Evolutionary conservation across 2,113 vertebrate genomes (phyloP), one percentile per base, ranked within the genome.

Genomic region (Osmerus mordax): DNA sequence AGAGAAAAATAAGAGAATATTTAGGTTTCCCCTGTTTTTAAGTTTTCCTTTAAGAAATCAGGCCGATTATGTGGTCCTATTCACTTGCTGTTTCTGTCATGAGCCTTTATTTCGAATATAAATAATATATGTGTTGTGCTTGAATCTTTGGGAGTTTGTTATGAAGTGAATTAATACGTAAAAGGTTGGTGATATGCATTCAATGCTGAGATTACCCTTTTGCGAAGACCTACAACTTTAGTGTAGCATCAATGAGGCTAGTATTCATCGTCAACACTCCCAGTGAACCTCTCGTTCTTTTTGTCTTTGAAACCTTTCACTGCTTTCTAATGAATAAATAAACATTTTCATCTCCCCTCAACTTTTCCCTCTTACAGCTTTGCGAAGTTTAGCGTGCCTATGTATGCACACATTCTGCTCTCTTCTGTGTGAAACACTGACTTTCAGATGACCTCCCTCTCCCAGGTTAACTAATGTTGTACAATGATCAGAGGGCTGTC

Each of bases 391-490:
- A 28, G 66, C 21, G 51, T 25, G 21, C 21, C 47, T 52, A 53
- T 18, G 21, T 19, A 55, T 7, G 52, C 56, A 81, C 83, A 81
- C 21, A 51, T 70, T 51, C 32, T 14, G 36, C 72, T 60, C 72
- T 66, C 71, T 75, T 66, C 71, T 75, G 81, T 78, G 86, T 67
- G 82, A 85, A 82, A 81, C 78, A 41, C 84, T 23, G 79, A 79
- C 81, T 81, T 65, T 66, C 80, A 77, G 79, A 83, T 92, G 89
- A 91, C 89, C 89, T 90, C 88, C 90, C 86, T 81, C 77, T 77
- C 65, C 41, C 56, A 83, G 90, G 91, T 91, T 87, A 91, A 91
- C 88, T 88, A 82, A 73, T 89, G 90, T 89, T 86, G 86, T 85
- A 82, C 83, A 83, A 85, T 89, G 88, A 92, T 90, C 90, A 91